Conservation (phyloP, 2,888 invertebrate genomes). For the Aspidapion aeneum region DNA sequence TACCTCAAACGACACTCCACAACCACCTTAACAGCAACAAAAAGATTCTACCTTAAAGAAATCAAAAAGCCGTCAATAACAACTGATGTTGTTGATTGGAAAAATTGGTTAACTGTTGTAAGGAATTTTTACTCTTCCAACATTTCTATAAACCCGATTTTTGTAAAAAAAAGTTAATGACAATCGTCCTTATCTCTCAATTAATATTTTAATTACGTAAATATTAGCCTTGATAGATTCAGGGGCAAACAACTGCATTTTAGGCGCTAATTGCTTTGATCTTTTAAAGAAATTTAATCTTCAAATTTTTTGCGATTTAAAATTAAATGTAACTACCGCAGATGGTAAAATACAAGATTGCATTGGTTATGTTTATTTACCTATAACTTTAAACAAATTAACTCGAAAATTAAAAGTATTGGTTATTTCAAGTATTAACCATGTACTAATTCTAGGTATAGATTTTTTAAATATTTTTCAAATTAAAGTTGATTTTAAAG, state of each 20-base stretch:
- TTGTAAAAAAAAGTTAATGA: conserved; percentile 3
- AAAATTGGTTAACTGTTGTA: background rate
- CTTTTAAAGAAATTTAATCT: conserved; percentile 1
- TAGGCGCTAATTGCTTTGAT: conserved; percentile 4
- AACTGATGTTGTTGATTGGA: background rate
- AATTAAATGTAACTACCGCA: conserved; percentile 5
- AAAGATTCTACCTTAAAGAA: background rate
- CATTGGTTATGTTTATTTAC: conserved; percentile 1
- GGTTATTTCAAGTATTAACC: conserved; percentile 4
- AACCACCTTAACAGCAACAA: background rate
- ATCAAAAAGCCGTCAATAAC: background rate
- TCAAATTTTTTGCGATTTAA: background rate
- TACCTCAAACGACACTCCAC: background rate
- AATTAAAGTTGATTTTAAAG: conserved; percentile 2
- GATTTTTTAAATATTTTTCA: conserved; percentile 3
- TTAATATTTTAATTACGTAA: background rate
- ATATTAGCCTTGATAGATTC: conserved; percentile 9
- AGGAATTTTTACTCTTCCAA: background rate
- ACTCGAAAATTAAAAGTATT: conserved; percentile 6
- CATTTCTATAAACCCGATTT: conserved; percentile 5
- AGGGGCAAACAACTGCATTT: conserved; percentile 1
- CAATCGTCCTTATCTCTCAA: conserved; percentile 3
- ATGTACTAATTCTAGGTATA: conserved; percentile 5
- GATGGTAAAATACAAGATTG: conserved; percentile 6
- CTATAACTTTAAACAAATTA: conserved; percentile 5